Evolutionary conservation across 2,113 vertebrate species (phyloP).

Genomic region (Anoura caudifer): DNA sequence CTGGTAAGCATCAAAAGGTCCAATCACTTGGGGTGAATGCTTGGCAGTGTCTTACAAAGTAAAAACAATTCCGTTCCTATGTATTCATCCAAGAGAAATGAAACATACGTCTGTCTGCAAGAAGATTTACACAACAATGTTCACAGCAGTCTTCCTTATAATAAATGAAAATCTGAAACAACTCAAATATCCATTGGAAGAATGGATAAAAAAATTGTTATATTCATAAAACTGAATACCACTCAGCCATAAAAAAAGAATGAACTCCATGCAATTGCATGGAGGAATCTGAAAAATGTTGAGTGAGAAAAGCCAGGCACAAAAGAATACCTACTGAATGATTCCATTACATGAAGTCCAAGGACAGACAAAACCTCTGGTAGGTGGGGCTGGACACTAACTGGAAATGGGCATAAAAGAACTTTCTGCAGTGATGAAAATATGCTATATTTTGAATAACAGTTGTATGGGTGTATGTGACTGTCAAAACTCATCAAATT

Average conservation of each 20-base stretch:
- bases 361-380: background rate
- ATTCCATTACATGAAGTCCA: background rate
- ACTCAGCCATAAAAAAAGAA: background rate
- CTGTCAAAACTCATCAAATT: background rate
- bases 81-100: background rate
- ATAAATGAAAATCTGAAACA: background rate
- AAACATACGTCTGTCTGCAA: background rate
- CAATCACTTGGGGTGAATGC: background rate
- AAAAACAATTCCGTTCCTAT: background rate
- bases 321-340: background rate
- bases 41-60: background rate
- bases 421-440: background rate
- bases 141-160: background rate
- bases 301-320: background rate
- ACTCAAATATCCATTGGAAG: background rate
- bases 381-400: background rate
- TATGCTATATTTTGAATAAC: background rate
- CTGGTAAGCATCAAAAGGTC: background rate
- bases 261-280: background rate
- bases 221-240: background rate
- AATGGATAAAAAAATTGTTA: background rate
- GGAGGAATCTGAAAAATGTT: constrained; percentile 20
- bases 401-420: background rate
- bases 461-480: background rate
- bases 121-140: background rate